Base-by-base conservation (phyloP, 2,113 vertebrate species). In the Cinclus mexicanus region DNA sequence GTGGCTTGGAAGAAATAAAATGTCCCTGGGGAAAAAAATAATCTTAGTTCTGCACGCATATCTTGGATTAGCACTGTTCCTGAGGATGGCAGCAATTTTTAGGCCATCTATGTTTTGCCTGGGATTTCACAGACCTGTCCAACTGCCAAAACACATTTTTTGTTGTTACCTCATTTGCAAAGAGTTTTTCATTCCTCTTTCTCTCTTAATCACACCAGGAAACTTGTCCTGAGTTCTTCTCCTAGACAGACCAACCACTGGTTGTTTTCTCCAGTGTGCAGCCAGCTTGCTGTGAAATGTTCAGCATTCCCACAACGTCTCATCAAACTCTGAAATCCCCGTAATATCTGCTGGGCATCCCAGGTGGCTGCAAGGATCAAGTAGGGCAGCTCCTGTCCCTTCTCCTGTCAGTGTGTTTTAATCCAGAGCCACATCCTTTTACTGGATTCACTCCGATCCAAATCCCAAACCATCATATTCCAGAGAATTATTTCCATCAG, bases 251-350 rank as follows among this genome's bases (percentile, higher is more conserved):
- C 18, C 17, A 55, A 6, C 12, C 68, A n/a, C 17, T n/a, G 35
- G 14, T 28, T 41, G n/a, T 60, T n/a, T 69, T 60, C 24, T 75
- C 29, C 26, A 23, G n/a, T 11, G 10, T 78, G 67, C 23, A 41
- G 47, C 6, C 59, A 74, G 22, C n/a, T 59, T 46, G 33, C 67
- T 2, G 1, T 12, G 22, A 70, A 87, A 71, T 0, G 3, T 44
- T 37, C 31, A 71, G 6, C 26, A 6, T 35, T 14, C 28, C 35
- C 39, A 69, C 11, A 31, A 53, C 78, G 35, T 5, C 37, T 15
- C 56, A 41, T 12, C 6, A 0, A 31, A 64, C 18, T 82, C 2
- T 25, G 0, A 0, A 69, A 33, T n/a, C 6, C 14, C 9, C 9
- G 6, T 7, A 37, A 12, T 4, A 56, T 25, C 41, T 88, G 10